Base-by-base conservation (phyloP, 2,113 vertebrate species). In the Neolamprologus devosi region DNA sequence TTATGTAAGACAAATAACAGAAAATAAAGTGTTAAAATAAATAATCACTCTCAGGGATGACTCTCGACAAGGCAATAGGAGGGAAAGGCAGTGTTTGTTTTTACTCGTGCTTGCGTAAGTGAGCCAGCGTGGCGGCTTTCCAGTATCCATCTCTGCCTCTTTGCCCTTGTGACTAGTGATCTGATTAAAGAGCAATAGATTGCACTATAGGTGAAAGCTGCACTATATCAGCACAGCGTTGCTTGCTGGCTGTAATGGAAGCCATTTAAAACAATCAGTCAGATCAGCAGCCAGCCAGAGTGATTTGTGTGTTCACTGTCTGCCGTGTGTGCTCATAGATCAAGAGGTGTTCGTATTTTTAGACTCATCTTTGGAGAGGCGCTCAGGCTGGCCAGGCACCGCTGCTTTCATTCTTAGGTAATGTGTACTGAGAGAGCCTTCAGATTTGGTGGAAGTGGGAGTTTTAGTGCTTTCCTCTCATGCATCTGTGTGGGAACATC, bases 191-290 rank as follows among this genome's bases (percentile, higher is more conserved):
- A 80, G 60, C 82, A 23, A 91, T 87, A 84, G 85, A 93, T 84
- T 84, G 90, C 85, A 49, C 83, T 81, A 60, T 70, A 88, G 90
- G 89, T 93, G 92, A 88, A 93, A 89, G 91, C 86, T 17, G 28
- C 88, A 51, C 87, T 90, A 88, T 53, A 91, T 91, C 87, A 88
- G 80, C 23, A 57, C 79, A 35, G 68, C 42, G 82, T 70, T 2
- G 3, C 88, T 85, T 51, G 23, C 82, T 51, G 3, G 47, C 87
- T 54, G 68, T 93, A 90, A 95, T 90, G 54, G 87, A 82, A 89
- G 87, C 87, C 89, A 89, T 94, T 95, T 89, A 87, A 93, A 93
- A 92, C 89, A 82, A 92, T 93, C 92, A 85, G 73, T 84, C 70
- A 78, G 87, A 94, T 94, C 91, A 90, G 85, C 70, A 92, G 85